These are phyloP conservation scores for Zaprionus ornatus DNA, from an alignment of 1,140 invertebrate species.

Conservation along the genomic window DNA sequence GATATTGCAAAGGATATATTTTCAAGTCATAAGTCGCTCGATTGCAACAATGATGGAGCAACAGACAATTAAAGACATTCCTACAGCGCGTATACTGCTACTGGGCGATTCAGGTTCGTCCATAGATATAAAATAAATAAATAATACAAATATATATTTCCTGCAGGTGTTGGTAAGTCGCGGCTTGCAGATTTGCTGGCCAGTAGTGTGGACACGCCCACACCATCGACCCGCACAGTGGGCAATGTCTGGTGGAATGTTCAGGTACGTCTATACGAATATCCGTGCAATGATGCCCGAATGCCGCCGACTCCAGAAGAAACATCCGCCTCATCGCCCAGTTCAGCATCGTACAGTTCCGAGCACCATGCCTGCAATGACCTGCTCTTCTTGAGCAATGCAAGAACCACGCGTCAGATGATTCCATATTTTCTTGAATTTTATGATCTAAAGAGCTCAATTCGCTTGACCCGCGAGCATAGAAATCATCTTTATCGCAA, in stretches of 20 bases:
- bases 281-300: constrained; percentile 2
- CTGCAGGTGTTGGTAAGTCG: constrained; percentile 60
- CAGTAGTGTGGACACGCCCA: constrained; percentile 48
- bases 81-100: constrained; percentile 54
- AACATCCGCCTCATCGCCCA: constrained; percentile 51
- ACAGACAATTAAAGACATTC: constrained; percentile 35
- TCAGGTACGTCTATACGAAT: constrained; percentile 61
- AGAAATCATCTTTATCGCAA: constrained; percentile 42
- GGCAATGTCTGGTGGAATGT: constrained; percentile 44
- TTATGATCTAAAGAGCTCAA: constrained; percentile 46
- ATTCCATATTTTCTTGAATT: constrained; percentile 64
- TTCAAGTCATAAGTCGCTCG: background rate
- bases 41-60: constrained; percentile 20
- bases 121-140: background rate
- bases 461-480: constrained; percentile 27
- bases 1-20: background rate
- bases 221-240: constrained; percentile 34
- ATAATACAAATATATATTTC: background rate
- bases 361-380: constrained; percentile 3
- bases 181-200: constrained; percentile 60
- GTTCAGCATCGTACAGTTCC: background rate
- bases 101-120: constrained; percentile 53
- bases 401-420: constrained; percentile 8
- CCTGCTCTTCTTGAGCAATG: background rate
- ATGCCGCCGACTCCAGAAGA: constrained; percentile 49